A percentile compares a stretch with the other conserved stretches of the same genome.
Evolutionary conservation across 2,888 invertebrate genomes (phyloP).

Genomic region (Helleia helle): DNA sequence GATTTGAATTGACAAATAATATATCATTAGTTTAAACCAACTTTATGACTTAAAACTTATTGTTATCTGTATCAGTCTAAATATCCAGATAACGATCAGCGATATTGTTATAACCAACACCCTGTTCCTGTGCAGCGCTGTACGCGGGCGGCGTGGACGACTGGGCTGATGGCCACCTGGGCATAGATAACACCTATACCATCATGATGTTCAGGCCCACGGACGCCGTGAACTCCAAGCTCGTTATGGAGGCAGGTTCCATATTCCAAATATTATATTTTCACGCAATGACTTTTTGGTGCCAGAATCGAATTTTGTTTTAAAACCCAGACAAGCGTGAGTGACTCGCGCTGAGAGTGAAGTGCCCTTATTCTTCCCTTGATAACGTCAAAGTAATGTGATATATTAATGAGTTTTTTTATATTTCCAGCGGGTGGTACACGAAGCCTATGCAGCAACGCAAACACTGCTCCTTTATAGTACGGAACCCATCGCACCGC

Average conservation of each 20-base stretch:
- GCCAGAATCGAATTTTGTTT: no score
- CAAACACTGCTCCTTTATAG: conserved; percentile 51
- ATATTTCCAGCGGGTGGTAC: conserved; percentile 47
- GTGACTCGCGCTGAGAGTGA: no score
- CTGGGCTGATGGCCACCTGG: conserved; percentile 61
- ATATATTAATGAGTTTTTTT: conserved; percentile 10
- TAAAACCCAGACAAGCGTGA: no score
- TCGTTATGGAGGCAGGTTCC: conserved; percentile 41
- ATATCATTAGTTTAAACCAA: no score
- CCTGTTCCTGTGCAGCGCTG: conserved; percentile 40
- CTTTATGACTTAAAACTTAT: no score
- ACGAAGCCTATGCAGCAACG: conserved; percentile 58
- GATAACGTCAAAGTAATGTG: not conserved
- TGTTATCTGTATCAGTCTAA: no score
- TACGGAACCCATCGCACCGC: conserved; percentile 24
- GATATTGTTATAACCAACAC: no score
- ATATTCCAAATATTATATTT: no score
- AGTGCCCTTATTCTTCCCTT: no score
- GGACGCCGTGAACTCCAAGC: conserved; percentile 41
- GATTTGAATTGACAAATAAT: no score
- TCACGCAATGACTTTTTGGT: no score
- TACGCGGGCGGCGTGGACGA: conserved; percentile 65
- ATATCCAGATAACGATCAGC: no score
- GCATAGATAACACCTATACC: conserved; percentile 59
- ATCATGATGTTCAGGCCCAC: conserved; percentile 55